Evolutionary conservation across 2,797 vertebrate genomes (phyloP), one percentile per base, ranked within the genome.

Genomic region (Podarcis siculus): DNA sequence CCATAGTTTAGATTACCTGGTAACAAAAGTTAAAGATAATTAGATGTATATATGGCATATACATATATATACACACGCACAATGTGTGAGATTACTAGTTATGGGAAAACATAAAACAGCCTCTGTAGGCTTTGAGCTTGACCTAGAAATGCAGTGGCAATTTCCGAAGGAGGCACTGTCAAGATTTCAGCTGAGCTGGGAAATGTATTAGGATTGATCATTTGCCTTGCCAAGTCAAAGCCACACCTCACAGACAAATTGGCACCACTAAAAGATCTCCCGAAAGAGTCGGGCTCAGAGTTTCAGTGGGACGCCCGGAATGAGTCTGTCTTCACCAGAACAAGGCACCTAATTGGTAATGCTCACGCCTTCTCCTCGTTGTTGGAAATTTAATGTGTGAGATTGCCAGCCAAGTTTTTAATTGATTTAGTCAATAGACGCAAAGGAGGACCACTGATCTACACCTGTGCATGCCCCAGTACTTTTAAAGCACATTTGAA

Each of bases 291-390:
- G 76, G 82, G 39, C 69, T 91, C 8, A 77, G 23, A 75, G 13
- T 92, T 92, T 93, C 88, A 89, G 55, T 93, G 83, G 86, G 84
- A 92, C 75, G n/a, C 88, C 79, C 39, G 79, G 27, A 83, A 81
- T 89, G 92, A 84, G 80, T 92, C 27, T 94, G 90, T 45, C 88
- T 90, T 94, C 92, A 86, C 66, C n/a, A 91, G 75, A 93, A 90
- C 89, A 71, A 90, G 90, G n/a, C 35, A 91, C 58, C n/a, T 90
- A 58, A 88, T 93, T 91, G 85, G 76, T 88, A 55, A 35, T 37
- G 21, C n/a, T 30, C 67, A 73, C 39, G 49, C 69, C n/a, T 89
- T 79, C 35, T 69, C 13, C 32, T 85, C 32, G 5, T 81, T 80
- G 58, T 66, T 87, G 83, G 39, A 83, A 88, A 71, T 37, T 30